A percentile compares a stretch with the other conserved stretches of the same genome.
phyloP scores from a whole-genome alignment of 1,140 invertebrate species.

The Holotrichia oblita region DNA sequence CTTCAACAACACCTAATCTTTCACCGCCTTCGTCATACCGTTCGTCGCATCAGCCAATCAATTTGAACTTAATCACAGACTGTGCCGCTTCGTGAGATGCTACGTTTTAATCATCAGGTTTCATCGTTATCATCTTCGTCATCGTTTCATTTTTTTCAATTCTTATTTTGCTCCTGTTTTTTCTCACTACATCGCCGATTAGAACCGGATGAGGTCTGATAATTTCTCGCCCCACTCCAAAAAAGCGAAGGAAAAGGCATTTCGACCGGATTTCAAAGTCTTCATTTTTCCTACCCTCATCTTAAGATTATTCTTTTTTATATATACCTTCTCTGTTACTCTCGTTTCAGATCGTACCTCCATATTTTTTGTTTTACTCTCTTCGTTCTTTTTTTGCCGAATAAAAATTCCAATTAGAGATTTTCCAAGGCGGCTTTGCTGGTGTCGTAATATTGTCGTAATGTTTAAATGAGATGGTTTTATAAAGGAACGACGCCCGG shows the following conservation, averaged over 20 bases:
- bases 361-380: neutral
- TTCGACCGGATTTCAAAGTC: conserved; percentile 11
- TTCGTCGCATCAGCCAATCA: neutral
- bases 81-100: neutral
- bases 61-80: conserved; percentile 21
- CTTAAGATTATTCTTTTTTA: too few relatives aligned
- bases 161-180: conserved; percentile 17
- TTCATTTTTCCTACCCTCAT: conserved; percentile 29
- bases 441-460: conserved; percentile 30
- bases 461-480: conserved; percentile 15
- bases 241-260: too few relatives aligned
- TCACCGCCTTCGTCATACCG: neutral
- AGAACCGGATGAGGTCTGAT: conserved; percentile 28
- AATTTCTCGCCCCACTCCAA: conserved; percentile 9
- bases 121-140: neutral
- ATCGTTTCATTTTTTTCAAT: conserved; percentile 21
- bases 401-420: conserved; percentile 33
- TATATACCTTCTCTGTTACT: neutral
- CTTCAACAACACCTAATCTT: conserved; percentile 4
- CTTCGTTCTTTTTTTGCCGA: neutral
- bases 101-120: conserved; percentile 10
- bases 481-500: conserved; percentile 9
- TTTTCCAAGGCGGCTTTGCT: neutral
- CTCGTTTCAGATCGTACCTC: neutral
- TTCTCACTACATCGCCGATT: neutral